Base-by-base conservation (phyloP, 2,113 vertebrate genomes). In the Sorex fumeus region DNA sequence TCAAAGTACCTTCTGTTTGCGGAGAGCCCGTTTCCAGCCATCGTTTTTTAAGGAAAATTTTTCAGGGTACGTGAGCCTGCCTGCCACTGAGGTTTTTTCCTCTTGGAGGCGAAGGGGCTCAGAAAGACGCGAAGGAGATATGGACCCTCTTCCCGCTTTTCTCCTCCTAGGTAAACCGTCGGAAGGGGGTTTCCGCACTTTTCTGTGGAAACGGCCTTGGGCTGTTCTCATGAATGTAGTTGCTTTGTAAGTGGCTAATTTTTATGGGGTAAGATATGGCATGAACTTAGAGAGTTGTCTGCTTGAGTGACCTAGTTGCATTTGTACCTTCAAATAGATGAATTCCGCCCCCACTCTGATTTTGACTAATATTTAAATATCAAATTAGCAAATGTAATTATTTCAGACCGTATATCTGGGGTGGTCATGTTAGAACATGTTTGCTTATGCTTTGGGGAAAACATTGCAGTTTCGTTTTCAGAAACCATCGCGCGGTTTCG, bases 1-100 rank as follows among this genome's bases (percentile, higher is more conserved):
- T 98, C 97, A 98, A 98, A 98, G 98, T 97, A 79, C 94, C 95
- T 96, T 97, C 97, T 98, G 97, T 98, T 67, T 94, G 71, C 84
- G 45, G 95, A 92, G 71, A 80, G 95, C 70, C 70, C 84, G 95
- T 95, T 97, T 96, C 78, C 94, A 89, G 94, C 80, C 91, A 92
- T 87, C 74, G 62, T 94, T n/a, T 96, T 40, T 90, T 95, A 94
- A 91, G 91, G 92, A 79, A 94, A 83, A 75, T 95, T 90, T 64
- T 93, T 84, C 95, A 75, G 82, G 66, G 47, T 90, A 66, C 86
- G 88, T 94, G 96, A 97, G 93, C 94, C 94, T 1, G 94, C 89
- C 88, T 4, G 86, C 84, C 72, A 87, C 78, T 50, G 75, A 93
- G 92, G 85, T 45, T 50, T 90, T 94, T 94, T 87, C 19, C 8